Evolutionary conservation across 2,797 vertebrate species (phyloP).

Genomic region (Dendrocincla tyrannina): DNA sequence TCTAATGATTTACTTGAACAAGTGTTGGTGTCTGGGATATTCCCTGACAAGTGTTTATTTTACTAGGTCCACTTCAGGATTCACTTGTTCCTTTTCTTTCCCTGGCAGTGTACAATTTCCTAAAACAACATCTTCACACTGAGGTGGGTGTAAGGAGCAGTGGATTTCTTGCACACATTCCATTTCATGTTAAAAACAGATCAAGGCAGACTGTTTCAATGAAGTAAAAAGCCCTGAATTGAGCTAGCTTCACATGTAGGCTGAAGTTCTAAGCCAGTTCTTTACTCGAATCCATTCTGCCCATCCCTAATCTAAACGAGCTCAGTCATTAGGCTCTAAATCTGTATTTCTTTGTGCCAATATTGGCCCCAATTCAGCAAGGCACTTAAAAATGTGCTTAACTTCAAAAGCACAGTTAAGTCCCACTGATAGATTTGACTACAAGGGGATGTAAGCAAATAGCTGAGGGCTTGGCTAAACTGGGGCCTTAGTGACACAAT

Average conservation of each 20-base stretch:
- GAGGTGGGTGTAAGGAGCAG: neutral
- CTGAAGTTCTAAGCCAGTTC: constrained; percentile 40
- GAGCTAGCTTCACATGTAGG: neutral
- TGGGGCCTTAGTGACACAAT: constrained; percentile 40
- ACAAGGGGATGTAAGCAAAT: constrained; percentile 53
- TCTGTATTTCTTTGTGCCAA: constrained; percentile 46
- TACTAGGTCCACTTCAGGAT: neutral
- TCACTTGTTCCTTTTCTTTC: neutral
- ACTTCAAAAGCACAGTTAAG: constrained; percentile 60
- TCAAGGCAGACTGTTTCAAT: neutral
- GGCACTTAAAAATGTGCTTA: constrained; percentile 58
- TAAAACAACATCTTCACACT: neutral
- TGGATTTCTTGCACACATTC: neutral
- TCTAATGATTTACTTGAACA: neutral
- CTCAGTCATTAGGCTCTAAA: constrained; percentile 55
- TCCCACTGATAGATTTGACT: constrained; percentile 61
- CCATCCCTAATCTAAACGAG: constrained; percentile 60
- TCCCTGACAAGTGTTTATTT: neutral
- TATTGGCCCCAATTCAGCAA: constrained; percentile 49
- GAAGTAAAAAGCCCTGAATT: neutral
- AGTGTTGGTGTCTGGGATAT: neutral
- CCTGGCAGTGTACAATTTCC: neutral
- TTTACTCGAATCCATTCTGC: constrained; percentile 47
- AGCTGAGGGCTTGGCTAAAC: constrained; percentile 50
- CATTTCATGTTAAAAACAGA: neutral